These are phyloP conservation scores for Streptopelia turtur DNA, from an alignment of 2,797 vertebrate species.

Conservation along the genomic window DNA sequence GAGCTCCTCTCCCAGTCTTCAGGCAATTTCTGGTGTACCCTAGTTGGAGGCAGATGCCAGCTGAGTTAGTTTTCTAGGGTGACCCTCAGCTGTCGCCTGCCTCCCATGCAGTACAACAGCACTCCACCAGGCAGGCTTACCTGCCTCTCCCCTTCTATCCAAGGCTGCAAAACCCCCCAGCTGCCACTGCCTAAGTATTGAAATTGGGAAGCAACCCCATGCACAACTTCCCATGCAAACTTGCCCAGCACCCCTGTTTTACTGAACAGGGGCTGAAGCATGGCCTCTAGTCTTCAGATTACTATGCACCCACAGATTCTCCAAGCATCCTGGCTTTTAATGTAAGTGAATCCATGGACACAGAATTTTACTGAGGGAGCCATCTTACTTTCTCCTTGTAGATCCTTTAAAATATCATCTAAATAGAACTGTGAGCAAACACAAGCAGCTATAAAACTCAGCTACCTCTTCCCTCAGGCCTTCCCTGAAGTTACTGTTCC, in stretches of 20 bases:
- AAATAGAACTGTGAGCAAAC: not conserved
- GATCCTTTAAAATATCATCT: not conserved
- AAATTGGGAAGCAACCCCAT: not conserved
- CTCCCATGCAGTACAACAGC: not conserved
- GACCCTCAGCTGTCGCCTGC: not conserved
- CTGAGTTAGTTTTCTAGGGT: not conserved
- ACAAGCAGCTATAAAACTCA: not conserved
- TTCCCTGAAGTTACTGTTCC: not conserved
- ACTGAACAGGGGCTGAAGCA: not conserved
- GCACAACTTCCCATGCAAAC: not conserved
- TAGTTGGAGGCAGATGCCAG: not conserved
- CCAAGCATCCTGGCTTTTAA: not conserved
- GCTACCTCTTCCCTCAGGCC: not conserved
- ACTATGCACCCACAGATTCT: not conserved
- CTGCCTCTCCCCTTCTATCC: not conserved
- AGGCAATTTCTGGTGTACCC: not conserved
- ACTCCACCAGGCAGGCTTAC: not conserved
- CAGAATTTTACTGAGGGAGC: not conserved
- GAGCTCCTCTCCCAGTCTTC: not conserved
- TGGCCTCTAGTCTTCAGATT: not conserved
- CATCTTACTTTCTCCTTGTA: not conserved
- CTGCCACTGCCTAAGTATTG: rapidly evolving
- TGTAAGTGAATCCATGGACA: not conserved
- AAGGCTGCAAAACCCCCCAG: not conserved
- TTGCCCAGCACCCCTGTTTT: not conserved